Conservation (phyloP, 2,888 invertebrate genomes). For the Microctonus hyperodae region DNA sequence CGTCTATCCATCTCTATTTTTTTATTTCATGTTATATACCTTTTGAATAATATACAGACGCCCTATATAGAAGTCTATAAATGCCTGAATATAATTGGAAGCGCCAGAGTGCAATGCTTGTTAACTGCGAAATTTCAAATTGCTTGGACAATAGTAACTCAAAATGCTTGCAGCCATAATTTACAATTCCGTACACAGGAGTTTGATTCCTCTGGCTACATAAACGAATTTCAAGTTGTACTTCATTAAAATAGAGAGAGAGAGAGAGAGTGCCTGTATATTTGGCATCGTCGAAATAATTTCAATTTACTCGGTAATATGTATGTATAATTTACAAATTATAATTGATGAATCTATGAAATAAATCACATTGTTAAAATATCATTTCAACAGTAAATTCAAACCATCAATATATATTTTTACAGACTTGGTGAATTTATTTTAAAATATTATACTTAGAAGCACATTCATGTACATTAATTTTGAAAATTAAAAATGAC, state of each 20-base stretch:
- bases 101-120: conserved; percentile 26
- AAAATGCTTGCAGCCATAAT: neutral
- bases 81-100: conserved; percentile 19
- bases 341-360: neutral
- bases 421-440: no score
- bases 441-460: no score
- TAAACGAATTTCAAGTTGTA: conserved; percentile 32
- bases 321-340: conserved; percentile 1
- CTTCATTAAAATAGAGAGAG: conserved; percentile 28
- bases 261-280: no score
- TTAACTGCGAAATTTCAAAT: conserved; percentile 32
- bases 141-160: conserved; percentile 20
- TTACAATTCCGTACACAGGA: conserved; percentile 8
- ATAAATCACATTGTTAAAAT: neutral
- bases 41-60: neutral
- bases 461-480: no score
- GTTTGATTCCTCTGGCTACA: conserved; percentile 23
- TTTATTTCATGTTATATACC: neutral
- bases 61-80: neutral
- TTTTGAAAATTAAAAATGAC: neutral
- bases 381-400: no score
- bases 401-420: no score
- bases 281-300: conserved; percentile 17
- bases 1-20: no score
- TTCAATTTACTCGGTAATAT: neutral